These are phyloP conservation scores for Syngnathus floridae DNA, from an alignment of 2,113 vertebrate genomes.

Conservation along the genomic window DNA sequence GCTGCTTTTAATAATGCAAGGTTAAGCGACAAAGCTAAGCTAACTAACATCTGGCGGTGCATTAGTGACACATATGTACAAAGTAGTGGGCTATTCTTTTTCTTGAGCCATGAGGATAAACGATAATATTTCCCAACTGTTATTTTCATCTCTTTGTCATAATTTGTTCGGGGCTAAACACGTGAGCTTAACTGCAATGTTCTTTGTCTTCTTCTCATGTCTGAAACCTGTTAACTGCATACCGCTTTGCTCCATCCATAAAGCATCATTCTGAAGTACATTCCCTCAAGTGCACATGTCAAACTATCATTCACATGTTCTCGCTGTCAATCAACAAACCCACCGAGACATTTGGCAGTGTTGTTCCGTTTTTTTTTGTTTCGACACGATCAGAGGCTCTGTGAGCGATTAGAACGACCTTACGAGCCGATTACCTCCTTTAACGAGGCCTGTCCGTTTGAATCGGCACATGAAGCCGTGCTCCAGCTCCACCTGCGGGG, in stretches of 20 bases:
- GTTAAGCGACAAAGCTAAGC: neutral
- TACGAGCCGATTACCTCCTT: constrained; percentile 51
- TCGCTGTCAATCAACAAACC: constrained; percentile 48
- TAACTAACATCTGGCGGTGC: neutral
- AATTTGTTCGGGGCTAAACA: neutral
- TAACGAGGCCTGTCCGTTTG: constrained; percentile 52
- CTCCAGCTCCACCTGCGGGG: constrained; percentile 44
- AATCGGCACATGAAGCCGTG: constrained; percentile 40
- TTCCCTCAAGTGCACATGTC: constrained; percentile 22
- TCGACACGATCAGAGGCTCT: constrained; percentile 27
- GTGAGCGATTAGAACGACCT: constrained; percentile 47
- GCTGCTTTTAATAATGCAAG: neutral
- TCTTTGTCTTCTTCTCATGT: constrained; percentile 27
- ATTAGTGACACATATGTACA: neutral
- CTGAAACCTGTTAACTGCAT: constrained; percentile 15
- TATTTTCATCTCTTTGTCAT: constrained; percentile 4
- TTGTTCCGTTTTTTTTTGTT: constrained; percentile 5
- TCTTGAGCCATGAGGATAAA: neutral
- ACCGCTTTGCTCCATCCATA: constrained; percentile 3
- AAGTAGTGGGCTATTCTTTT: neutral
- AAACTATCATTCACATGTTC: constrained; percentile 40
- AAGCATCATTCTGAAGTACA: constrained; percentile 13
- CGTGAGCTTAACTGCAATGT: constrained; percentile 4
- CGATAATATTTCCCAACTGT: neutral
- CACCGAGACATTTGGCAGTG: constrained; percentile 15